Evolutionary conservation across 2,888 invertebrate genomes (phyloP), one percentile per base, ranked within the genome.

Genomic region (Litoditis marina): DNA sequence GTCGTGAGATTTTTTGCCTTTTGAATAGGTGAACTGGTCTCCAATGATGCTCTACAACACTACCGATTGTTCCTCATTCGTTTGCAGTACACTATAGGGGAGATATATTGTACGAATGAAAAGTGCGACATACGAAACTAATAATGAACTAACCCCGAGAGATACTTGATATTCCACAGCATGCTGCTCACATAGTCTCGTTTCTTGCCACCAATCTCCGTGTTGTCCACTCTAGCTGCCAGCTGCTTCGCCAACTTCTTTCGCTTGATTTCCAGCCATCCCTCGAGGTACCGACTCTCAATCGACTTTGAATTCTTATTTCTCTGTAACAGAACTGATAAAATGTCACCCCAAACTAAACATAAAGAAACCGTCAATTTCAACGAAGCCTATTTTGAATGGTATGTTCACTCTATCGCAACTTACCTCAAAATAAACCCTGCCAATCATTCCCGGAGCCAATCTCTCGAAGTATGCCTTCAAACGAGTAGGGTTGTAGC

Each of bases 121-220:
- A 50, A n/a, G n/a, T n/a, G n/a, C n/a, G n/a, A n/a, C n/a, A n/a
- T n/a, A 58, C 19, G 16, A 32, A 28, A 19, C 8, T 27, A 46
- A 55, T 44, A 4, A 30, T 16, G 34, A 47, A 34, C 74, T 77
- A 84, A 88, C 88, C 87, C 88, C 2, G 92, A 90, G 70, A 96
- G 87, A 84, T 95, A 98, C 84, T 95, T 96, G 71, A 96, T 90
- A 82, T 91, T 93, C 98, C 98, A 98, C 44, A 94, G 87, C 83
- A 89, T 88, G 76, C 94, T 94, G 83, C 89, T 92, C 83, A 92
- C 92, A 76, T 90, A 89, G 22, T 91, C 91, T 75, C 89, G 89
- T 80, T 92, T 92, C 68, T 91, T 89, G 0, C 90, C 89, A 5
- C 91, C 91, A 54, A 94, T 90, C 55, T 60, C 90, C 58, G 88